These are phyloP conservation scores for Zaprionus taronus DNA, from an alignment of 1,140 invertebrate genomes.

Conservation along the genomic window DNA sequence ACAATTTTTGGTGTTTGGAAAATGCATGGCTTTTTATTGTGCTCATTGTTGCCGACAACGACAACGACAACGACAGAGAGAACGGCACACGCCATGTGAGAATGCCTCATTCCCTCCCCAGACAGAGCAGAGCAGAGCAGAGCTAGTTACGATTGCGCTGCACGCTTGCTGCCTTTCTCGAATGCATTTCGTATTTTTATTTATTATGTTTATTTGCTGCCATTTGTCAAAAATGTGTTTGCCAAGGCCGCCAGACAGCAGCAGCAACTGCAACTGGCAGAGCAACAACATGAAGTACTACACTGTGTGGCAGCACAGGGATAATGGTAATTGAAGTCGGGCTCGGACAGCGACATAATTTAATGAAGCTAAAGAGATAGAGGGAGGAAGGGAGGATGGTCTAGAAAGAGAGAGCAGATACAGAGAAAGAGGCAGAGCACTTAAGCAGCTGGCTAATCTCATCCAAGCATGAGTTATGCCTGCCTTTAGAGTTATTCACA, in stretches of 20 bases:
- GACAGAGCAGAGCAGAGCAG: background rate
- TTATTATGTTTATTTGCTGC: constrained; percentile 81
- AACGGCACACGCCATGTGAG: constrained; percentile 56
- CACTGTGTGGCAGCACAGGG: constrained; percentile 26
- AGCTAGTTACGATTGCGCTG: constrained; percentile 55
- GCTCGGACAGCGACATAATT: constrained; percentile 23
- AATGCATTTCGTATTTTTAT: constrained; percentile 75
- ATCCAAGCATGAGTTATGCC: constrained; percentile 15
- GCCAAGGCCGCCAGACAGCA: constrained; percentile 53
- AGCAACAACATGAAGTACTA: constrained; percentile 3
- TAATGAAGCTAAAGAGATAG: constrained; percentile 11
- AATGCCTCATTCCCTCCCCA: background rate
- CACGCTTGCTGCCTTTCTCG: constrained; percentile 41
- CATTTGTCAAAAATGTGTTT: constrained; percentile 77
- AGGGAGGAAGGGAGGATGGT: background rate
- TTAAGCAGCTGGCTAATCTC: constrained; percentile 13
- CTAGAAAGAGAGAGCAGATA: background rate
- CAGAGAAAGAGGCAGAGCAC: background rate
- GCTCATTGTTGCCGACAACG: constrained; percentile 68
- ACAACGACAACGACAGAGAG: constrained; percentile 28
- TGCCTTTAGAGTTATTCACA: constrained; percentile 1
- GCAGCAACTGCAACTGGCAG: constrained; percentile 18
- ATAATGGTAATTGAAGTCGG: constrained; percentile 49
- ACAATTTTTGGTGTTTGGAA: constrained; percentile 83
- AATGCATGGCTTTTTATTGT: constrained; percentile 83